Evolutionary conservation across 2,797 vertebrate genomes (phyloP), one percentile per base, ranked within the genome.

Genomic region (Alca torda): DNA sequence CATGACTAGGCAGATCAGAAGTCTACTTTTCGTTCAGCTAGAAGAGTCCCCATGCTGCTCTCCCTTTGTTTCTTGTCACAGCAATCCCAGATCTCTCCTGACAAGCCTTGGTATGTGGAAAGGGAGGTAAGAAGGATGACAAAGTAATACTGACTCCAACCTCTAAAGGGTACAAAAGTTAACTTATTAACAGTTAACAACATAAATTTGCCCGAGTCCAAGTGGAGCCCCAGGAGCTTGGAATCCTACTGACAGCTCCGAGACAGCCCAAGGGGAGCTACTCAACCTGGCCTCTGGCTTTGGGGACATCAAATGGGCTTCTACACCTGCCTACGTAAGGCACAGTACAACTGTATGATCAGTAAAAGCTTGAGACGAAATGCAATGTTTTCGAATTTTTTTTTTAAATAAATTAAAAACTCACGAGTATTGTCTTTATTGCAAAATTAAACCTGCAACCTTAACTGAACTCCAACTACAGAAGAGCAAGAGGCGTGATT

Each of bases 301-400:
- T 65, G 59, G 46, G 24, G 41, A n/a, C 25, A 54, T 5, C 7
- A 46, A 67, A 41, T 0, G 26, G n/a, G 5, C 8, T 75, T 23
- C 48, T 19, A 2, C 3, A 7, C 25, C 81, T 50, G 26, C 37
- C 57, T 57, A 26, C 18, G 3, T 4, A 31, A 84, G 25, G 25
- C 53, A 50, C 25, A n/a, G 60, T 8, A 16, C 14, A 78, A 25
- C 2, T 30, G 37, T 57, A 48, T 13, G 16, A 11, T 11, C 28
- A 50, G 8, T 3, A 74, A 70, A 72, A 82, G 39, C 15, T 1
- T 33, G 23, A 61, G 10, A 41, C 24, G 20, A 90, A 92, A 81
- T 23, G 14, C 59, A 60, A 17, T 3, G 0, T 10, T 51, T 25
- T 30, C 30, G 12, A 6, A 3, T 6, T 1, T 24, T 21, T 51